Base-by-base conservation (phyloP, 2,797 vertebrate species). In the Pelodytes ibericus region DNA sequence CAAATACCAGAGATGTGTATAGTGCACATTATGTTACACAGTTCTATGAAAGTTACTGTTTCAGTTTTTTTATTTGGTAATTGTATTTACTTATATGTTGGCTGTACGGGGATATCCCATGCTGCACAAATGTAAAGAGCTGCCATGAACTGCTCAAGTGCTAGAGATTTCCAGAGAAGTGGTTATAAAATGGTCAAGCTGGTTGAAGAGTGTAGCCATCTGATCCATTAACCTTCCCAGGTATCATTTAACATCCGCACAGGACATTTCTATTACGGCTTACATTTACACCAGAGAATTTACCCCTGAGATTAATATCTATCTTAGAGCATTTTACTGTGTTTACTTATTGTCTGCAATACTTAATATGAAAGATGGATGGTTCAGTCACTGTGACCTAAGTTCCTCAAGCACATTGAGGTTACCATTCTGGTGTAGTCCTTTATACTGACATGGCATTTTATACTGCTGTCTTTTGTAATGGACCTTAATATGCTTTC, bases 221-320 rank as follows among this genome's bases (percentile, higher is more conserved):
- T 47, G 13, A 15, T 47, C 44, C 44, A 18, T 47, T 15, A 10
- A 47, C 44, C 4, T 47, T 15, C 4, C 16, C 11, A 10, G 13
- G 44, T 47, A 47, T 47, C 44, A 47, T 47, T 47, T 47, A 47
- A n/a, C 44, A 47, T 47, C 44, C 44, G 16, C 11, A 47, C 44
- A 47, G 44, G 44, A 16, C 13, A 47, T 47, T 47, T 15, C 44
- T 47, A 18, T 47, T 47, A 47, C 18, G 8, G 44, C 18, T 47
- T 15, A 47, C 13, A n/a, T n/a, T 47, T 16, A 47, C n/a, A n/a
- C n/a, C n/a, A n/a, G n/a, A n/a, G n/a, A n/a, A n/a, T n/a, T 47
- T 16, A 47, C 4, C 13, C 2, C 16, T 1, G 44, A 47, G 44
- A 47, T 47, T 47, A 47, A 47, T 47, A 47, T 47, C 44, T 47